Percentiles rank a stretch among this genome's conserved stretches.
Conservation (phyloP, 2,113 vertebrate species). For the Azemiops feae region DNA sequence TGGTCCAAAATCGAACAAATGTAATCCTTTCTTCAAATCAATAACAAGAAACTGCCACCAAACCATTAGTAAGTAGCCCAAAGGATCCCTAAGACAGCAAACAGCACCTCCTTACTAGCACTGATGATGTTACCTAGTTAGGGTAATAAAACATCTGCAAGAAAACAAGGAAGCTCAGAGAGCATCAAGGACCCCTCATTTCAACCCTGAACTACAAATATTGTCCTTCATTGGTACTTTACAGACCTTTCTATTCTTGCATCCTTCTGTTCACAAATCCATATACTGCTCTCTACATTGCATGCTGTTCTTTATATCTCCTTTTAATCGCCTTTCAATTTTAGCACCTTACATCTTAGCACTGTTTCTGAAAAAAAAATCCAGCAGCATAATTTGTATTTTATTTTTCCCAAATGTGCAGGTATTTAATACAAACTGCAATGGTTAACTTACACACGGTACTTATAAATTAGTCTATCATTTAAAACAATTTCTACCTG, state of each 20-base stretch:
- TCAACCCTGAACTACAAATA: too few species aligned
- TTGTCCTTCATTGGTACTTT: too few species aligned
- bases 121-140: too few species aligned
- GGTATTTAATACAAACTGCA: background rate
- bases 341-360: background rate
- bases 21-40: background rate
- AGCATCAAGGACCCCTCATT: too few species aligned
- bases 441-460: background rate
- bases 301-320: background rate
- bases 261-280: background rate
- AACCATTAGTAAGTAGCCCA: too few species aligned
- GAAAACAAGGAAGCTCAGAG: too few species aligned
- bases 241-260: background rate
- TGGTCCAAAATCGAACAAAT: background rate
- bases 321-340: background rate
- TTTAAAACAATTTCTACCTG: slow-evolving; percentile 24
- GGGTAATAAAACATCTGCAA: too few species aligned
- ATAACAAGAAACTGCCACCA: too few species aligned
- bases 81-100: too few species aligned
- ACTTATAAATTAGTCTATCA: slow-evolving; percentile 15
- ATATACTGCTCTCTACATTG: background rate
- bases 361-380: background rate
- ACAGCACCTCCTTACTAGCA: too few species aligned
- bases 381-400: background rate
- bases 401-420: background rate